phyloP scores from a whole-genome alignment of 2,888 invertebrate genomes.

The Cheilosia pagana region DNA sequence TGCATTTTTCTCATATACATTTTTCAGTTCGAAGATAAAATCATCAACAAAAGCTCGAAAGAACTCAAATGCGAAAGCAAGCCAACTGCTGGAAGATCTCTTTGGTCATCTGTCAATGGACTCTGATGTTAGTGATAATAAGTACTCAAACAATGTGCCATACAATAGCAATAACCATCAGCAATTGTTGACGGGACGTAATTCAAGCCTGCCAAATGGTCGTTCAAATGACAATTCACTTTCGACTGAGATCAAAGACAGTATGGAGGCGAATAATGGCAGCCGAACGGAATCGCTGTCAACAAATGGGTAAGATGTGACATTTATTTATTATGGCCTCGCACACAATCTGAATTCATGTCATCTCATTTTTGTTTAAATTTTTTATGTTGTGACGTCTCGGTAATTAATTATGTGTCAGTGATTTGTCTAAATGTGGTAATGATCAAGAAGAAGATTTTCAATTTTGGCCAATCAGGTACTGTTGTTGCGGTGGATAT shows the following conservation, averaged over 20 bases:
- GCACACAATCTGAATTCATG: constrained; percentile 53
- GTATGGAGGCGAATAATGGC: constrained; percentile 80
- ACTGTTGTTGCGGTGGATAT: constrained; percentile 76
- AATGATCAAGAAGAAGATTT: constrained; percentile 81
- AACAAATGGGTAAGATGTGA: constrained; percentile 80
- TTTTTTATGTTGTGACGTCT: constrained; percentile 62
- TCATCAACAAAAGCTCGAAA: constrained; percentile 81
- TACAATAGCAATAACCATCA: constrained; percentile 76
- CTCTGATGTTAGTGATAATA: constrained; percentile 80
- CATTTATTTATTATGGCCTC: constrained; percentile 2
- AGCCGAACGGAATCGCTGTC: constrained; percentile 81
- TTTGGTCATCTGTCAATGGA: constrained; percentile 83
- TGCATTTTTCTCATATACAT: not conserved
- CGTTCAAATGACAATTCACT: constrained; percentile 78
- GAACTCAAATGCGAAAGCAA: constrained; percentile 81
- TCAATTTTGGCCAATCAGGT: constrained; percentile 83
- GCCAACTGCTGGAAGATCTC: constrained; percentile 82
- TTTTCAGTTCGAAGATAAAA: constrained; percentile 82
- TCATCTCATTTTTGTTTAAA: constrained; percentile 49
- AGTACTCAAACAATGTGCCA: constrained; percentile 81
- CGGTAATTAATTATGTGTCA: constrained; percentile 49
- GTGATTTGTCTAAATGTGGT: constrained; percentile 77
- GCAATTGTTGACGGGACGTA: constrained; percentile 75
- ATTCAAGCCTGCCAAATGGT: constrained; percentile 78
- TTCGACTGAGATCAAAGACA: constrained; percentile 76